These are phyloP conservation scores for Metellina segmentata DNA, from an alignment of 2,888 invertebrate species.

Conservation along the genomic window DNA sequence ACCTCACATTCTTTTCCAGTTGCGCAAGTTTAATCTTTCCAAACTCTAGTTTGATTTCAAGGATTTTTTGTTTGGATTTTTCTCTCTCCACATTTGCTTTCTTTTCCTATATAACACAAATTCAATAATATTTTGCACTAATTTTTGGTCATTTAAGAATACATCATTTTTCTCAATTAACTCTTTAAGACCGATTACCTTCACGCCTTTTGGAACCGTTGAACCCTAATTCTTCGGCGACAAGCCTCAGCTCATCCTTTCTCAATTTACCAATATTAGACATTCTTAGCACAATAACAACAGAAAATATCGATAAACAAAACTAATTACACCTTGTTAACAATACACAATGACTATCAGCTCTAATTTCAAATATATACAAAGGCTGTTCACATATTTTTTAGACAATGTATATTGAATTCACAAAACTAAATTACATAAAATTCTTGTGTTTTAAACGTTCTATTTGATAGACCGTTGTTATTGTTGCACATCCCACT, in stretches of 20 bases:
- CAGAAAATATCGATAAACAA: no score
- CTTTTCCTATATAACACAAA: neutral
- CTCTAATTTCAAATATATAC: no score
- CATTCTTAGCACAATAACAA: no score
- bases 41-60: neutral
- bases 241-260: neutral
- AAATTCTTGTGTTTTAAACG: no score
- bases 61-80: no score
- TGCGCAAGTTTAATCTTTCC: neutral
- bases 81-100: neutral
- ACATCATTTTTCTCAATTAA: neutral
- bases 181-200: neutral
- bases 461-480: no score
- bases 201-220: neutral
- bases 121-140: neutral
- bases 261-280: neutral
- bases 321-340: no score
- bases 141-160: neutral
- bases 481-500: no score
- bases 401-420: no score
- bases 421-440: no score
- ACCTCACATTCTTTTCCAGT: neutral
- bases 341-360: no score
- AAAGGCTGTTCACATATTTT: no score
- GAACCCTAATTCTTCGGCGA: conserved; percentile 5